Percentiles rank a stretch among this genome's conserved stretches.
Conservation (phyloP, 2,888 invertebrate genomes). For the Mylabris sibirica region DNA sequence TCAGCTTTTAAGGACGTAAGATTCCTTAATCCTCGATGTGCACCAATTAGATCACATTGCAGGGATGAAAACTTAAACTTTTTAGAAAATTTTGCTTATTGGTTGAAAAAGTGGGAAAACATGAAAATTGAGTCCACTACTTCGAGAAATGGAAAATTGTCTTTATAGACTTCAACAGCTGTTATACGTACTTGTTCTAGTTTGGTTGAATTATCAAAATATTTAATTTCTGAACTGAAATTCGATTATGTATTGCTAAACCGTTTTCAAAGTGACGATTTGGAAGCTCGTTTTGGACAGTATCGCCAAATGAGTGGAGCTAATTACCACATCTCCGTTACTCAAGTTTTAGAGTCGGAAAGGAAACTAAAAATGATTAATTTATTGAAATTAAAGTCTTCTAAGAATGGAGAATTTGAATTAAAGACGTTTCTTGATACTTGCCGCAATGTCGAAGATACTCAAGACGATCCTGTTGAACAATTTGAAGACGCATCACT, state of each 20-base stretch:
- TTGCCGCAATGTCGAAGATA: too few relatives aligned
- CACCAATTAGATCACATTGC: neutral
- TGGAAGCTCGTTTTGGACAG: too few relatives aligned
- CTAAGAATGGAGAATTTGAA: too few relatives aligned
- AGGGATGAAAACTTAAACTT: constrained; percentile 5
- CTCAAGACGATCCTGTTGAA: too few relatives aligned
- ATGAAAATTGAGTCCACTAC: neutral
- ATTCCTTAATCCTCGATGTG: constrained; percentile 10
- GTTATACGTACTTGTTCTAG: too few relatives aligned
- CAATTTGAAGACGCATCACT: too few relatives aligned
- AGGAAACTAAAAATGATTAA: constrained; percentile 9
- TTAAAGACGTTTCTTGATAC: too few relatives aligned
- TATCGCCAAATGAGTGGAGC: too few relatives aligned
- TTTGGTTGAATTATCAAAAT: constrained; percentile 2
- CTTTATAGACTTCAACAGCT: too few relatives aligned
- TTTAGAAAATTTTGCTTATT: constrained; percentile 4
- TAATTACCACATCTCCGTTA: neutral
- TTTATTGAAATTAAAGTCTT: neutral
- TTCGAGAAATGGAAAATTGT: too few relatives aligned
- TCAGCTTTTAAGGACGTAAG: neutral
- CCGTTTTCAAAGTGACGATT: too few relatives aligned
- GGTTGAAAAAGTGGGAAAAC: constrained; percentile 1
- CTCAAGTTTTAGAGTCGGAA: constrained; percentile 6
- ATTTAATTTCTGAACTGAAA: constrained; percentile 1
- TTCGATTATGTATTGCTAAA: neutral